Percentiles rank a stretch among this genome's conserved stretches.
Evolutionary conservation across 2,888 invertebrate species (phyloP).

Genomic region (Drosophila neotestacea): DNA sequence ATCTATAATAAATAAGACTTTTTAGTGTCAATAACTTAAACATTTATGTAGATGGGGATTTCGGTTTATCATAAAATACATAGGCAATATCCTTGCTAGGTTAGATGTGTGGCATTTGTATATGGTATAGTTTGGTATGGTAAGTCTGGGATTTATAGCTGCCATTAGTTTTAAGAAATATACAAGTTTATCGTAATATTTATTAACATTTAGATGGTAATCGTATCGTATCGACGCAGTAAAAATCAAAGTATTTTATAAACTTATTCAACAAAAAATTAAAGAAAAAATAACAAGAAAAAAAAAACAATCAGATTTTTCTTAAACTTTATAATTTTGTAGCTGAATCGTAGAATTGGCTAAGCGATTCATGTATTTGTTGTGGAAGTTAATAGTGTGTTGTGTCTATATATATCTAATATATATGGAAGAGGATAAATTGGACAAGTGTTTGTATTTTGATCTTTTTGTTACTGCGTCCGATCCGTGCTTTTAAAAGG

Average conservation of each 20-base stretch:
- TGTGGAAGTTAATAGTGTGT: neutral
- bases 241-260: neutral
- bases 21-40: slow-evolving; percentile 12
- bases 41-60: slow-evolving; percentile 8
- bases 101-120: neutral
- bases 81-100: slow-evolving; percentile 1
- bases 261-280: neutral
- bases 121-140: neutral
- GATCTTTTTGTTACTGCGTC: neutral
- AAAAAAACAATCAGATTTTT: neutral
- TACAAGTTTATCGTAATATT: slow-evolving; percentile 12
- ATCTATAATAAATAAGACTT: neutral
- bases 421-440: slow-evolving; percentile 2
- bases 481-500: slow-evolving; percentile 1
- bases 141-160: neutral
- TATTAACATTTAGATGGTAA: slow-evolving; percentile 27
- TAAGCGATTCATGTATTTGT: neutral
- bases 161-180: slow-evolving; percentile 6
- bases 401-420: slow-evolving; percentile 6
- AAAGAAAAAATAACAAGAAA: neutral
- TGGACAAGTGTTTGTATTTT: neutral
- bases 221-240: slow-evolving; percentile 21
- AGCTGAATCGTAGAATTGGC: neutral
- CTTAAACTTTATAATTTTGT: too few relatives aligned
- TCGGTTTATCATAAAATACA: slow-evolving; percentile 9